Conservation (phyloP, 2,888 invertebrate genomes). For the Philhelius pedissequus region DNA sequence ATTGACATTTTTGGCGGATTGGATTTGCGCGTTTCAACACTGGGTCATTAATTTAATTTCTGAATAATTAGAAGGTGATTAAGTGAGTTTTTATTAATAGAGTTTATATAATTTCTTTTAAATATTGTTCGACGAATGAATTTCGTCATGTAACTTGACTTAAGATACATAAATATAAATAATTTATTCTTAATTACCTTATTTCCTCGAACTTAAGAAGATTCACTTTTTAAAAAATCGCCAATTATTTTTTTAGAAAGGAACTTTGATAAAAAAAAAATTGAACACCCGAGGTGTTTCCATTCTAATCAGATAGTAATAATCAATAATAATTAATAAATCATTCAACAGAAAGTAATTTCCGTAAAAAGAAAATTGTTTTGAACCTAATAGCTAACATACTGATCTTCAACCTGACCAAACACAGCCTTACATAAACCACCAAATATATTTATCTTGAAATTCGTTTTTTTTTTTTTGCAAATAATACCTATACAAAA, state of each 20-base stretch:
- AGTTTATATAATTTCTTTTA: too few species aligned
- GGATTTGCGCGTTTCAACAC: too few species aligned
- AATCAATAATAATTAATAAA: background rate
- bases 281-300: background rate
- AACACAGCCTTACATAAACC: background rate
- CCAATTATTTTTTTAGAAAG: background rate
- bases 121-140: too few species aligned
- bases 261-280: background rate
- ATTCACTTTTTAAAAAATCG: background rate
- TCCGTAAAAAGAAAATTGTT: background rate
- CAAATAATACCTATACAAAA: background rate
- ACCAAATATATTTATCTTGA: background rate
- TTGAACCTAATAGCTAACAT: background rate
- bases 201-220: background rate
- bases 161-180: background rate
- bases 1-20: too few species aligned
- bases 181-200: background rate
- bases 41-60: too few species aligned
- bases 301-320: background rate
- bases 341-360: background rate
- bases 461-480: too few species aligned
- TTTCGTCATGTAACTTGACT: too few species aligned
- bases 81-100: too few species aligned
- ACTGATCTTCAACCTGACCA: background rate
- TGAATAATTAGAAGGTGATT: too few species aligned